These are phyloP conservation scores for Mythimna pallens DNA, from an alignment of 2,888 invertebrate species.

Conservation along the genomic window DNA sequence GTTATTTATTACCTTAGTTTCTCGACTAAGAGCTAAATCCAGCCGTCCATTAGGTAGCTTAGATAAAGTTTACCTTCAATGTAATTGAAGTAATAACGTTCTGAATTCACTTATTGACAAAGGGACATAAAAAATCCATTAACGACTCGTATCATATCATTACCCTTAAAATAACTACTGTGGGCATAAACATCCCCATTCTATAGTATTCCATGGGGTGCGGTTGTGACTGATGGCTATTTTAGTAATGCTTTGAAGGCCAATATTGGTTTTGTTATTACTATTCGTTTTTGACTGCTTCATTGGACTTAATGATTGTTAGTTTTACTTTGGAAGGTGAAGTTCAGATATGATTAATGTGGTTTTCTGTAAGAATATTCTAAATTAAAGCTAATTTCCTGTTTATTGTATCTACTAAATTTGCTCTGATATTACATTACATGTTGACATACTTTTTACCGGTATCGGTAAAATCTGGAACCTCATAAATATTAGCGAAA, in stretches of 20 bases:
- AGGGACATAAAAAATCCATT: slow-evolving; percentile 75
- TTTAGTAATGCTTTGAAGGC: slow-evolving; percentile 73
- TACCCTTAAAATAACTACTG: slow-evolving; percentile 70
- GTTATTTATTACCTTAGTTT: slow-evolving; percentile 24
- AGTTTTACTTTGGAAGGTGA: not conserved
- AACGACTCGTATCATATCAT: slow-evolving; percentile 67
- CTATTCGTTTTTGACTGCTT: slow-evolving; percentile 67
- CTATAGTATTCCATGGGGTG: slow-evolving; percentile 72
- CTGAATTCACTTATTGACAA: slow-evolving; percentile 65
- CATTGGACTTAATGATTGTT: not conserved
- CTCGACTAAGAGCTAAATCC: slow-evolving; percentile 9
- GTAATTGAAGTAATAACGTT: slow-evolving; percentile 49
- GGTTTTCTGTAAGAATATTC: not conserved
- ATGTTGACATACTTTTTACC: not conserved
- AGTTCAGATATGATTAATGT: not conserved
- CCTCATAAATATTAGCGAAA: not conserved
- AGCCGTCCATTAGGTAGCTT: slow-evolving; percentile 25
- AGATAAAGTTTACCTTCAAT: slow-evolving; percentile 38
- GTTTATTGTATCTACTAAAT: not conserved
- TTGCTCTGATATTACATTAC: not conserved
- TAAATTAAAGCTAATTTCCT: not conserved
- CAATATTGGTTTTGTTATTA: slow-evolving; percentile 74
- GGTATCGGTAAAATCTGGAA: not conserved
- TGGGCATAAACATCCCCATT: slow-evolving; percentile 72
- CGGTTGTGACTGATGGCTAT: slow-evolving; percentile 75